Evolutionary conservation across 2,888 invertebrate genomes (phyloP).

Genomic region (Temnothorax rugatulus): DNA sequence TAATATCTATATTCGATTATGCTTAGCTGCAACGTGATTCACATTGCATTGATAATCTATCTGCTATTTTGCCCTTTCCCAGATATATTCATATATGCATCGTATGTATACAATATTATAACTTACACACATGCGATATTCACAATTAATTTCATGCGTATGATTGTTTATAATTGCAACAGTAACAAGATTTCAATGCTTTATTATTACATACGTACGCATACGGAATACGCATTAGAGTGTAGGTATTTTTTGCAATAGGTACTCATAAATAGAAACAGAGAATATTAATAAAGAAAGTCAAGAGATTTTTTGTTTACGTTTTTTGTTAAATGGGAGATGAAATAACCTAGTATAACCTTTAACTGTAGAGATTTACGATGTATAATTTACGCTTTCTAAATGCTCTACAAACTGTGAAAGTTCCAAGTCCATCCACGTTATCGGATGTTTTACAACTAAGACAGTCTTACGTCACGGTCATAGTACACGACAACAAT

Average conservation of each 20-base stretch:
- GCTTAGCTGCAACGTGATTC: constrained; percentile 44
- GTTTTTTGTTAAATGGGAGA: not conserved
- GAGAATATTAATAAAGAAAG: not conserved
- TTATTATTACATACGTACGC: not conserved
- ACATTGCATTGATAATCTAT: constrained; percentile 29
- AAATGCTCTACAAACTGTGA: not conserved
- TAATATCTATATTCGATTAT: constrained; percentile 31
- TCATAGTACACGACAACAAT: constrained; percentile 63
- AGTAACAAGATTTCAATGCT: not conserved
- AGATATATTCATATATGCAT: not conserved
- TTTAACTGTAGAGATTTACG: not conserved
- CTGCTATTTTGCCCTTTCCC: not conserved
- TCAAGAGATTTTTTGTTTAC: not conserved
- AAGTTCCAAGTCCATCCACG: constrained; percentile 72
- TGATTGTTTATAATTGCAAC: not conserved
- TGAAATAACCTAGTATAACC: not conserved
- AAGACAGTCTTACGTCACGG: constrained; percentile 55
- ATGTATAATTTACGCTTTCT: constrained; percentile 8
- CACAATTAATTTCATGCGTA: not conserved
- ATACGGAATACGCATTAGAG: not conserved
- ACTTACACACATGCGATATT: not conserved
- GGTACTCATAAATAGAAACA: not conserved
- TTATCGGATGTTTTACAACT: constrained; percentile 68
- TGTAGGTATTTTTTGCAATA: not conserved
- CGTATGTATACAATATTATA: not conserved